Conservation (phyloP, 2,797 vertebrate genomes). For the Hippocampus kuda region DNA sequence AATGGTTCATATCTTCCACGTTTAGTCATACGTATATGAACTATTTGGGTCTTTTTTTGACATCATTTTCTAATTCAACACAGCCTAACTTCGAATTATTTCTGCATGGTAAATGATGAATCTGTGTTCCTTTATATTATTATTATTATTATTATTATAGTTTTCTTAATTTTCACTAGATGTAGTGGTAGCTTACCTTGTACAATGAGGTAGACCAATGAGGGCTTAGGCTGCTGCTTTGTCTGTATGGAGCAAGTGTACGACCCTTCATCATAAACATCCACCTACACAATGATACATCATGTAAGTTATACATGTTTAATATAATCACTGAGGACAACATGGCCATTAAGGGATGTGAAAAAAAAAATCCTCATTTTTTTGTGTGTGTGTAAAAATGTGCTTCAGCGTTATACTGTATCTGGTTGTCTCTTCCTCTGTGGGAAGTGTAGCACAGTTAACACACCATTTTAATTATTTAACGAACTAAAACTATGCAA, state of each 20-base stretch:
- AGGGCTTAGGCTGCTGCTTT: conserved; percentile 89
- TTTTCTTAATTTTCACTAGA: not conserved
- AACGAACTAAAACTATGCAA: too few species aligned
- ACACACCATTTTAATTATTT: too few species aligned
- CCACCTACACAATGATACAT: conserved; percentile 58
- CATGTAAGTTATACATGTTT: not conserved
- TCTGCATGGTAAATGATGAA: not conserved
- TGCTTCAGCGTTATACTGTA: too few species aligned
- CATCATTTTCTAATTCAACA: too few species aligned
- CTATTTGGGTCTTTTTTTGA: too few species aligned
- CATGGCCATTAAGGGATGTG: not conserved
- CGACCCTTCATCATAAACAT: conserved; percentile 91
- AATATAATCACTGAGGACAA: not conserved
- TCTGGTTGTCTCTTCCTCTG: too few species aligned
- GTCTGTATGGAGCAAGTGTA: conserved; percentile 98
- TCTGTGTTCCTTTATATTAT: not conserved
- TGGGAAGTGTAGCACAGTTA: too few species aligned
- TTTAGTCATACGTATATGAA: conserved; percentile 19
- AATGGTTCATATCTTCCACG: conserved; percentile 46
- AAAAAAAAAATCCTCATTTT: too few species aligned
- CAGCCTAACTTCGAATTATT: not conserved
- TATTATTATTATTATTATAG: too few species aligned
- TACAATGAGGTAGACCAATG: conserved; percentile 95
- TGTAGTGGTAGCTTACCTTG: conserved; percentile 75
- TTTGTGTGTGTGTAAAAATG: too few species aligned